Evolutionary conservation across 2,888 invertebrate genomes (phyloP), one percentile per base, ranked within the genome.

Genomic region (Heliconius erato): DNA sequence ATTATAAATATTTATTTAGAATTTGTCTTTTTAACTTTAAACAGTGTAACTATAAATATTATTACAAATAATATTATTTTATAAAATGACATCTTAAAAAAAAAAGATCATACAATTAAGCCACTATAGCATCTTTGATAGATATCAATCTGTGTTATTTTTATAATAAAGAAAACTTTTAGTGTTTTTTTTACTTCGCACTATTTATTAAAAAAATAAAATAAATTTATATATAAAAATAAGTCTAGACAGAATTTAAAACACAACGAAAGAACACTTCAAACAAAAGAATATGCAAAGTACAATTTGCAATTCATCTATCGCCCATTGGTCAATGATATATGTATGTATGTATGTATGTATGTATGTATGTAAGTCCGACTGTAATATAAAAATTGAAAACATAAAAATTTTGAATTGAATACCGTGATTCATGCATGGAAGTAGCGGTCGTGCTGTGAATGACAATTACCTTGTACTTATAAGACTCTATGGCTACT

Each of bases 381-480:
- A 44, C 26, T n/a, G 59, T 59, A 11, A 23, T 23, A 82, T 85
- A 82, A 84, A 84, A 85, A 86, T 84, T 84, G 69, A 86, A 84
- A 86, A 85, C 84, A 81, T 74, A 79, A 82, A 59, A 86, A 84
- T 85, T 86, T 86, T 83, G 85, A 86, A 84, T 85, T 82, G 83
- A 84, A 84, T 84, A 79, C 82, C 89, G 89, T 94, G 94, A 93
- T 88, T 94, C 94, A 94, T 88, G 87, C 88, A 87, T 91, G 92
- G 93, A 94, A 92, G 93, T 91, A 83, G 87, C 83, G 82, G 87
- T 88, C 94, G 93, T 93, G 93, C 88, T 85, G 86, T 87, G 94
- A 92, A 94, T 94, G 89, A 87, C 91, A 93, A 92, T 90, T 88
- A 80, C 79, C 82, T 65, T 81, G 87, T 88, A 91, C 92, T 89